These are phyloP conservation scores for Mesembrinibis cayennensis DNA, from an alignment of 2,113 vertebrate genomes.

Conservation along the genomic window DNA sequence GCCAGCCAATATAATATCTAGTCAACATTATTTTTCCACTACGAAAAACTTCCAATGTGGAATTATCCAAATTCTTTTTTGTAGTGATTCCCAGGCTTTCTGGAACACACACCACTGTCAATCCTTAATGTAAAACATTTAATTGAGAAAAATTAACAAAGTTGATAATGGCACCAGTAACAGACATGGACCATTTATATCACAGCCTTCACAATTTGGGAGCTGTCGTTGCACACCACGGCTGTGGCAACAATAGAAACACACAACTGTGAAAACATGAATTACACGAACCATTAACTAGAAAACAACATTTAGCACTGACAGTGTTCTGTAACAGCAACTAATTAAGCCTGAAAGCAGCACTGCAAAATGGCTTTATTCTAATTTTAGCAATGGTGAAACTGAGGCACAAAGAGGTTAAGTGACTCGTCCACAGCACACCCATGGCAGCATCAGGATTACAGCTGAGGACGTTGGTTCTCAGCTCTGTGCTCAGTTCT, in stretches of 20 bases:
- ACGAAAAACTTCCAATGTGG: background rate
- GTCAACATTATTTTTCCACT: background rate
- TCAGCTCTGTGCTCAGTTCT: background rate
- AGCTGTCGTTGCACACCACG: background rate
- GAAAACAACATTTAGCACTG: background rate
- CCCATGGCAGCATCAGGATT: background rate
- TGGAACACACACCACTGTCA: background rate
- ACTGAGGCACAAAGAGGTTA: conserved; percentile 10
- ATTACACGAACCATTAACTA: conserved; percentile 5
- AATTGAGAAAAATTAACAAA: background rate
- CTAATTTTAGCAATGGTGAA: conserved; percentile 16
- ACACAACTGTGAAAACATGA: background rate
- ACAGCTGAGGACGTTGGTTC: background rate
- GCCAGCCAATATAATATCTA: background rate
- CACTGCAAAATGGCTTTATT: background rate
- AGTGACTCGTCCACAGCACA: background rate
- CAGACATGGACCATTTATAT: background rate
- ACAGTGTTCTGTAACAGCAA: background rate
- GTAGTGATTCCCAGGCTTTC: background rate
- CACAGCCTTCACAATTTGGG: background rate
- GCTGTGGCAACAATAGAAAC: background rate
- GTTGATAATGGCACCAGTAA: background rate
- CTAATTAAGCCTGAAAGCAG: conserved; percentile 33
- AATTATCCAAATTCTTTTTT: background rate
- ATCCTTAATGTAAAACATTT: background rate